Conservation (phyloP, 2,797 vertebrate species). For the Xenopus petersii region DNA sequence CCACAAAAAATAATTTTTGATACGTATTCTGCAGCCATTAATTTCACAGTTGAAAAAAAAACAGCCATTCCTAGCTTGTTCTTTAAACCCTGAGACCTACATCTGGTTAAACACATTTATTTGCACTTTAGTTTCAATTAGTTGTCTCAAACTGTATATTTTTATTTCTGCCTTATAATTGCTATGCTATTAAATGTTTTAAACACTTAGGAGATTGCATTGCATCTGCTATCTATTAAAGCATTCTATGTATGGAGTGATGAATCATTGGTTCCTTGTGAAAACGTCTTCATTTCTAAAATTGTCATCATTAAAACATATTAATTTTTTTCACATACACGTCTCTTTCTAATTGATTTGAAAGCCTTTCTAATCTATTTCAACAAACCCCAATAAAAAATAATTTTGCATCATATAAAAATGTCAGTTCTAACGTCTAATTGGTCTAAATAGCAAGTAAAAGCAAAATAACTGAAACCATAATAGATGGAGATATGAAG, state of each 20-base stretch:
- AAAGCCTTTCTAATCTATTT: conserved; percentile 12
- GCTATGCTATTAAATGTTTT: neutral
- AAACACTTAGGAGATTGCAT: neutral
- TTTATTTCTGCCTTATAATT: neutral
- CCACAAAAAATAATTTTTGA: too few species aligned
- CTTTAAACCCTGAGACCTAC: neutral
- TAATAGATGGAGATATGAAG: conserved; percentile 8
- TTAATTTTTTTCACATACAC: neutral
- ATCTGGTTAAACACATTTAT: neutral
- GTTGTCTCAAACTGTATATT: neutral
- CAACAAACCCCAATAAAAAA: conserved; percentile 9
- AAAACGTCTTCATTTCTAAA: neutral
- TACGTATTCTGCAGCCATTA: too few species aligned
- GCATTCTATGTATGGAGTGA: neutral
- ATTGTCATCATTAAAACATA: neutral
- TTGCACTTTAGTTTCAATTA: neutral
- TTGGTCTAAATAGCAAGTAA: conserved; percentile 14
- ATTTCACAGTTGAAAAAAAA: too few species aligned
- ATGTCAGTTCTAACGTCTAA: conserved; percentile 3
- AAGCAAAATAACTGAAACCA: conserved; percentile 34
- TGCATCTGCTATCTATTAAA: conserved; percentile 8
- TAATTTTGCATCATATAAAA: conserved; percentile 11
- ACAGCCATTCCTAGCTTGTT: too few species aligned
- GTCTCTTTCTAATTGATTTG: conserved; percentile 11
- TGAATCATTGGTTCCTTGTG: neutral